Evolutionary conservation across 2,113 vertebrate species (phyloP), one percentile per base, ranked within the genome.

Genomic region (Coreoperca whiteheadi): DNA sequence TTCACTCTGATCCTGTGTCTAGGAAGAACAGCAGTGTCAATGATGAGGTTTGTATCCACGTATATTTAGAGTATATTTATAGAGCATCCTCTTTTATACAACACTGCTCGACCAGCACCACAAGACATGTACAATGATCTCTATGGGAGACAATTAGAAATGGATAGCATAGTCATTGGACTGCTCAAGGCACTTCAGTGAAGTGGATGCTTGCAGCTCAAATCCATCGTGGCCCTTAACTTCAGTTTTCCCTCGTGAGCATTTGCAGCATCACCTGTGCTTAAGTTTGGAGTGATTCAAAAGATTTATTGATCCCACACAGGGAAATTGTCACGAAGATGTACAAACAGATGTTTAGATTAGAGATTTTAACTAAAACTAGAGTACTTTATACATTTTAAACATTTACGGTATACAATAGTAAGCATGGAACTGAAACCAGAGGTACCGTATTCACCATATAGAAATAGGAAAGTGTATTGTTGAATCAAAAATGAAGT

Each of bases 1-100:
- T 98, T 94, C 98, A 99, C 89, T 96, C 97, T 3, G 98, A 99
- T 81, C 98, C 98, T 0, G 56, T 99, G 5, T 99, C 97, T 3
- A 93, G 91, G 60, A 94, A 53, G 75, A 98, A 97, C 25, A 2
- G 16, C 4, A 95, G 94, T 0, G 71, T 98, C 10, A 68, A 92
- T 0, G 34, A 2, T 0, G 91, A 96, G 97, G 98, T 99, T 94
- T 85, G 94, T 82, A 6, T 66, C 46, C 2, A 88, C 96, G 4
- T 21, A 34, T 11, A 16, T 60, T 53, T 9, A 11, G n/a, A n/a
- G n/a, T n/a, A n/a, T n/a, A n/a, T n/a, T n/a, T n/a, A n/a, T n/a
- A 48, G 1, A 64, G 15, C 43, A 34, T 69, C 21, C 20, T 30
- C 23, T 46, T 2, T 8, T 20, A 30, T n/a, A 28, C 14, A 74